Evolutionary conservation across 2,113 vertebrate species (phyloP), one percentile per base, ranked within the genome.

Genomic region (Cyprinodon variegatus): DNA sequence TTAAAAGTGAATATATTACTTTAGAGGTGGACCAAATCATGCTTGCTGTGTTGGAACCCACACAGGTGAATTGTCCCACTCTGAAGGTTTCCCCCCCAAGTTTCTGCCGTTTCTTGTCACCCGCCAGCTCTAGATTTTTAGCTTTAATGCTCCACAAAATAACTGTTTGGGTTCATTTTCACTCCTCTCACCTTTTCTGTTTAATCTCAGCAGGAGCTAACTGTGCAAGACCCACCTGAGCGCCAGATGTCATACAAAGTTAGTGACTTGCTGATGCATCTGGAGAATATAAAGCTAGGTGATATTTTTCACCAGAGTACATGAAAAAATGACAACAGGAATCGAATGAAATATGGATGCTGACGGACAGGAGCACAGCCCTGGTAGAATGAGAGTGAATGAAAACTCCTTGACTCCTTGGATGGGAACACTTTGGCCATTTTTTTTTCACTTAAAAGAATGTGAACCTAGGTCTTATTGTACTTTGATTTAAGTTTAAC

Each of bases 331-430:
- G 48, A 36, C 3, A 38, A 38, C 14, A 29, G 53, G 63, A 61
- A 40, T 22, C 40, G n/a, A 61, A 7, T 37, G 4, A 61, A 62
- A 48, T 22, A 65, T 74, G 46, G 38, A 39, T 37, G 37, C 59
- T 61, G 65, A 60, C 11, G 50, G 78, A 79, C 71, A 48, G 57
- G 63, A 61, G 39, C 61, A 60, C 20, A 79, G 41, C 36, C 11
- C 36, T 22, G 13, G 61, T 67, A 41, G 20, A 74, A 68, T 57
- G 48, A 40, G 29, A 37, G 22, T 41, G 36, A 74, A 67, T 4
- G 7, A 29, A 59, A 60, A 53, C 67, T 61, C 37, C 65, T 12
- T 65, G 37, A 53, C 67, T 61, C 37, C 65, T 12, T 65, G 37
- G 48, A 45, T 22, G 46, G 37, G 50, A 14, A 53, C 53, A 41